Evolutionary conservation across 2,797 vertebrate species (phyloP).

Genomic region (Pantherophis vulpinus): DNA sequence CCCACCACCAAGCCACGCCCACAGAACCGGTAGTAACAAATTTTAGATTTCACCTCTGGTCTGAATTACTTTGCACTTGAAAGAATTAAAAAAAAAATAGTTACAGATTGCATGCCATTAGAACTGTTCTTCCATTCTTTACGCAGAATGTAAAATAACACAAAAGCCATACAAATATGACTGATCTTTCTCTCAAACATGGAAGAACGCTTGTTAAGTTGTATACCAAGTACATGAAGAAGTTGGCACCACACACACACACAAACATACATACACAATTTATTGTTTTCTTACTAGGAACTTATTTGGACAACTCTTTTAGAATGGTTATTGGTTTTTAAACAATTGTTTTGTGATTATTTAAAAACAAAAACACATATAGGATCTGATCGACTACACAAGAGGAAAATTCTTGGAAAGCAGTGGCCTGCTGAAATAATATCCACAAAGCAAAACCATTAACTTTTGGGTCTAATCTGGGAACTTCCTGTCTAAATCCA

Average conservation of each 20-base stretch:
- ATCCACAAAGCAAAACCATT: background rate
- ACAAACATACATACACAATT: background rate
- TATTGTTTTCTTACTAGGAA: background rate
- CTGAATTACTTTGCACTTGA: background rate
- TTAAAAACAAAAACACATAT: background rate
- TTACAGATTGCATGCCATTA: background rate
- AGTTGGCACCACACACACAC: background rate
- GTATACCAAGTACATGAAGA: background rate
- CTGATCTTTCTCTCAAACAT: background rate
- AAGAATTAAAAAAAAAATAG: background rate
- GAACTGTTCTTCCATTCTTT: constrained; percentile 15
- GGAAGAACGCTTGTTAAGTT: background rate
- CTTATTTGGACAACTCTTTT: background rate
- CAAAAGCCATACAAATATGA: constrained; percentile 9
- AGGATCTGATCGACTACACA: background rate
- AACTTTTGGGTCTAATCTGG: background rate
- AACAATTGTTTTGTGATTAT: background rate
- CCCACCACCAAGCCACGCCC: too few species aligned
- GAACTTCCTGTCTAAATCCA: background rate
- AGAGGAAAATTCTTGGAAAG: background rate
- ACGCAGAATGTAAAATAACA: background rate
- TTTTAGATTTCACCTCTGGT: too few species aligned
- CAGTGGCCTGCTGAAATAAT: background rate
- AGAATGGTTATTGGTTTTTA: background rate
- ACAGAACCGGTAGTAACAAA: too few species aligned